Percentiles rank a stretch among this genome's conserved stretches.
Evolutionary conservation across 2,113 vertebrate species (phyloP).

Genomic region (Grantiella picta): DNA sequence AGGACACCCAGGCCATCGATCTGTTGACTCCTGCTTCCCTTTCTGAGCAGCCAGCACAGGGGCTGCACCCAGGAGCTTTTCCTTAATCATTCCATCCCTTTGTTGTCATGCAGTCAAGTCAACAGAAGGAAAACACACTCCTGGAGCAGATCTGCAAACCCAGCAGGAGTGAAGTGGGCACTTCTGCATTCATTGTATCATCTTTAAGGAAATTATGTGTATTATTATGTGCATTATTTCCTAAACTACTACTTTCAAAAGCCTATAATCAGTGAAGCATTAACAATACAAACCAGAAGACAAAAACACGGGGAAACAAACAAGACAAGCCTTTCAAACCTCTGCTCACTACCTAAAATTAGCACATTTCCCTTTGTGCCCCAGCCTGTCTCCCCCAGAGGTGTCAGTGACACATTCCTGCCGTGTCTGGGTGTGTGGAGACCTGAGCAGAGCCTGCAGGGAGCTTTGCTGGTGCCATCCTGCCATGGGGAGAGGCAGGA

Average conservation of each 20-base stretch:
- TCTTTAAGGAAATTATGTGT: constrained; percentile 6
- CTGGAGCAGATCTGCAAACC: not conserved
- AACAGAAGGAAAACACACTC: not conserved
- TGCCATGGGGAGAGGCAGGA: rapidly evolving
- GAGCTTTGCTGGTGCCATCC: not conserved
- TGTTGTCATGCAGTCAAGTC: not conserved
- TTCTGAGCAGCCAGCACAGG: not conserved
- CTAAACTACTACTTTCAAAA: not conserved
- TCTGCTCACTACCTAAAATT: not conserved
- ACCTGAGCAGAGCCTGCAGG: not conserved
- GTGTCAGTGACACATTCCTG: not conserved
- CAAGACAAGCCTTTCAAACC: not conserved
- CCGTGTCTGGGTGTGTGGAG: not conserved
- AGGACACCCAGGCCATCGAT: not conserved
- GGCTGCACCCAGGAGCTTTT: not conserved
- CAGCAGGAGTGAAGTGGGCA: not conserved
- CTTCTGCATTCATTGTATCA: not conserved
- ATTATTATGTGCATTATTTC: not conserved
- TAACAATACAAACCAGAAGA: not conserved
- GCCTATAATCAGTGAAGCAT: not conserved
- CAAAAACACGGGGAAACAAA: not conserved
- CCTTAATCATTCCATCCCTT: not conserved
- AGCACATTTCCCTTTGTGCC: not conserved
- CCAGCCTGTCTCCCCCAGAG: not conserved
- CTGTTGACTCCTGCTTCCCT: not conserved